Percentiles rank a stretch among this genome's conserved stretches.
These are phyloP conservation scores for Andrena trimmerana DNA, from an alignment of 2,888 invertebrate genomes.

Conservation along the genomic window DNA sequence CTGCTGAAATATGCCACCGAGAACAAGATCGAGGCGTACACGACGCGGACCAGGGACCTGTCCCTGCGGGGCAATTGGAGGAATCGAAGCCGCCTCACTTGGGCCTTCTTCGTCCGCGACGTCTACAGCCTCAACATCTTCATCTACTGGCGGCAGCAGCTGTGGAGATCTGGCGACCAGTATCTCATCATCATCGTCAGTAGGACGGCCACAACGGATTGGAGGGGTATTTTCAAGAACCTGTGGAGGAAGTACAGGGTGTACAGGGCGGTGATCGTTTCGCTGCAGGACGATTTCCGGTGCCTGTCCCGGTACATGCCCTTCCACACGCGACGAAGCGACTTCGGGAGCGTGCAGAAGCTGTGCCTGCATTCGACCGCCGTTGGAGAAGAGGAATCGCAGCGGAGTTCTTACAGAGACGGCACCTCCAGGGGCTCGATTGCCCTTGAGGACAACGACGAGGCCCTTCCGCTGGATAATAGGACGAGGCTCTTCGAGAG, in stretches of 20 bases:
- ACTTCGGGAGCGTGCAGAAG: conserved; percentile 57
- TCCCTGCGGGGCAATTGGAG: conserved; percentile 18
- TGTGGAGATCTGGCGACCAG: conserved; percentile 64
- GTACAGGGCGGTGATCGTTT: conserved; percentile 43
- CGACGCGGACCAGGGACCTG: conserved; percentile 40
- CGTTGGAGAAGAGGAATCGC: neutral
- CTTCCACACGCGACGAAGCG: conserved; percentile 33
- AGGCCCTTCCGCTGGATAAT: neutral
- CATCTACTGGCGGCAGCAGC: conserved; percentile 35
- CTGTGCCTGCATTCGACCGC: conserved; percentile 17
- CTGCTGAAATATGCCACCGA: conserved; percentile 40
- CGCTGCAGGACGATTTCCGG: conserved; percentile 62
- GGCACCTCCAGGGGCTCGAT: no score
- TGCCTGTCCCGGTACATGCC: conserved; percentile 69
- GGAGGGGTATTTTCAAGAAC: conserved; percentile 47
- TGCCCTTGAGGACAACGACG: neutral
- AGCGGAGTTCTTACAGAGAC: neutral
- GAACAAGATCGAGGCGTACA: conserved; percentile 51
- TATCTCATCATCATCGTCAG: conserved; percentile 64
- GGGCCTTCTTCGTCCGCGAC: conserved; percentile 66
- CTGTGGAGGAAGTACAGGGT: conserved; percentile 69
- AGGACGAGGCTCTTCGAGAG: conserved; percentile 51
- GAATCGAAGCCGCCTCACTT: conserved; percentile 53
- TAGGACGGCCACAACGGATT: neutral
- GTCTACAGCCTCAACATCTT: conserved; percentile 39